Conservation (phyloP, 2,113 vertebrate genomes). For the Bujurquina vittata region DNA sequence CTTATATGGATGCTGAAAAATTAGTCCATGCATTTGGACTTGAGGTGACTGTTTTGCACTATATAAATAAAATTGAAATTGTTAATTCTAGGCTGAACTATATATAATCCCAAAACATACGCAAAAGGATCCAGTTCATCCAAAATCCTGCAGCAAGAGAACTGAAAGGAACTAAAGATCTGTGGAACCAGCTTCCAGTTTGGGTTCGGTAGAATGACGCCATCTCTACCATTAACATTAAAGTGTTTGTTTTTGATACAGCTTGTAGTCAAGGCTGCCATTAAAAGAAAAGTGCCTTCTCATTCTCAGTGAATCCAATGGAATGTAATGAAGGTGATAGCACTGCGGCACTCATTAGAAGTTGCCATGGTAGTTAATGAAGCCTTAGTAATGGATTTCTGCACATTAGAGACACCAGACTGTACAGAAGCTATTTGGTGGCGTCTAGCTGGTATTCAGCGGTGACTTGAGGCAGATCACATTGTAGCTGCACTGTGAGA, state of each 20-base stretch:
- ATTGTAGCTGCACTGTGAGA: not conserved
- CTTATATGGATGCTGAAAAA: not conserved
- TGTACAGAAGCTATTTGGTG: not conserved
- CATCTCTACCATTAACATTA: not conserved
- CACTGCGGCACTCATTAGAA: not conserved
- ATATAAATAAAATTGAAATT: not conserved
- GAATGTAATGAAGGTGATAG: not conserved
- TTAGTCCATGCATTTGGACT: not conserved
- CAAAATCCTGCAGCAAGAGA: not conserved
- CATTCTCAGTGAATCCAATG: not conserved
- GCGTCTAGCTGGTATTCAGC: not conserved
- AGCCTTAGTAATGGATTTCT: constrained; percentile 7
- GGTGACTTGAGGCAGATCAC: not conserved
- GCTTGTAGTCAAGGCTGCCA: not conserved
- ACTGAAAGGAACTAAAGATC: not conserved
- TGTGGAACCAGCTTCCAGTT: not conserved
- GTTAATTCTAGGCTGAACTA: not conserved
- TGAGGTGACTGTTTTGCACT: too few species aligned
- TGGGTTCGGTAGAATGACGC: not conserved
- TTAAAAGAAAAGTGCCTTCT: constrained; percentile 4
- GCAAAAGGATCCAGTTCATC: not conserved
- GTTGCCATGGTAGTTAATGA: constrained; percentile 12
- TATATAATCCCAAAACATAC: not conserved
- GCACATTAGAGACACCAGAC: constrained; percentile 9
- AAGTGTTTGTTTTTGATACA: not conserved